Evolutionary conservation across 2,797 vertebrate genomes (phyloP), one percentile per base, ranked within the genome.

Genomic region (Karalla daura): DNA sequence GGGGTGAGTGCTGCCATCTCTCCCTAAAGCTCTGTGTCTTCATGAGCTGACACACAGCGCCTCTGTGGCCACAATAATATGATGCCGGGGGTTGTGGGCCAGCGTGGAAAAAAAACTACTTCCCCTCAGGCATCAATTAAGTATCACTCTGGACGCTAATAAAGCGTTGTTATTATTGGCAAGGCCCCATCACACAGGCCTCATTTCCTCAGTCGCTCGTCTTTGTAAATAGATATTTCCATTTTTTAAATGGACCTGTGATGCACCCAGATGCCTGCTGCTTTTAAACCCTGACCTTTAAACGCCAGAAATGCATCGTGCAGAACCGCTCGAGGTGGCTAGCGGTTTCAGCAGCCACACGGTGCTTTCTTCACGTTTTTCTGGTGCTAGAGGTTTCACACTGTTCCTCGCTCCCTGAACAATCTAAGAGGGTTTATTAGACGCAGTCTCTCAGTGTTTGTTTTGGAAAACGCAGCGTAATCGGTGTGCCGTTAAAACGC

Each of bases 121-220:
- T 59, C n/a, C 61, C 81, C 61, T 52, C 32, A 44, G 77, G 75
- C 79, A n/a, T 63, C 61, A 67, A 55, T 77, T 50, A 70, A 70
- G 64, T 28, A 58, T 76, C 65, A 56, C 18, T 32, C 46, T 59
- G 61, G 70, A 78, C 44, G 65, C 76, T 81, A 74, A 78, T 77
- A 74, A 78, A 69, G 30, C 35, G 7, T 2, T 60, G 53, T 71
- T 84, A 65, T 78, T 82, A 75, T 75, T 70, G 70, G 56, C 56
- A 64, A 66, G 46, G 53, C 66, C 37, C 47, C 20, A 69, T 69
- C 74, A 37, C 67, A 66, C 64, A 64, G 73, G 66, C 39, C 67
- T 84, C 56, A 56, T 74, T 81, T 78, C 63, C 70, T 45, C 59
- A 70, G 63, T 73, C 69, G 63, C 44, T 73, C 44, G 18, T 74